Evolutionary conservation across 1,140 invertebrate genomes (phyloP), one percentile per base, ranked within the genome.

Genomic region (Drosophila jambulina): DNA sequence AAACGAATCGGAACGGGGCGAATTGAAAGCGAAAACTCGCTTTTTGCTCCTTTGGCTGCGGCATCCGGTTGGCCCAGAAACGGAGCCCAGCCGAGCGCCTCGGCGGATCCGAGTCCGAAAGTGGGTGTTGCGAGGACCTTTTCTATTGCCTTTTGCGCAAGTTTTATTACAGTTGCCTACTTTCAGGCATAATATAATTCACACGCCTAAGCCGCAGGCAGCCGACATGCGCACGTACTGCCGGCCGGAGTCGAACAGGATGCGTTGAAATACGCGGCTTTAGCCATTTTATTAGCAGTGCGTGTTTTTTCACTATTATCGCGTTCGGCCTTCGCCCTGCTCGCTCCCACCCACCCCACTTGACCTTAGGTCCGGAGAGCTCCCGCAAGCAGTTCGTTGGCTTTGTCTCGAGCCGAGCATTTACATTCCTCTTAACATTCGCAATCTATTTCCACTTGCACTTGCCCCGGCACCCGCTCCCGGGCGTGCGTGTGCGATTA

Each of bases 281-380:
- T 70, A 84, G 85, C 81, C 85, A 78, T 90, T 88, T 88, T 88
- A 88, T 90, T 90, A 88, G 85, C 86, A 84, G 85, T 88, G 85
- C 85, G 85, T 88, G 85, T 90, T 90, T 81, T 90, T 88, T 79
- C 79, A 90, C 84, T 84, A 88, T 88, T 90, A 90, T 88, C 78
- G 78, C 77, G 48, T 71, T 81, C 51, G 60, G 59, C 42, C 45
- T 64, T 61, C 57, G 61, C 65, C 62, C 53, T 38, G 19, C 34
- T n/a, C 15, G 6, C 4, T 25, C 27, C 12, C 40, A n/a, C 45
- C 6, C 27, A 9, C 51, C 32, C 51, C 77, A 84, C 77, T 84
- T 90, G 85, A 90, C 85, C 78, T 81, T 81, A 81, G 72, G 57
- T 53, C 40, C 43, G 23, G 48, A 40, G 29, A 49, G 32, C 34